Evolutionary conservation across 2,113 vertebrate genomes (phyloP).

Genomic region (Psilopsiagon aymara): DNA sequence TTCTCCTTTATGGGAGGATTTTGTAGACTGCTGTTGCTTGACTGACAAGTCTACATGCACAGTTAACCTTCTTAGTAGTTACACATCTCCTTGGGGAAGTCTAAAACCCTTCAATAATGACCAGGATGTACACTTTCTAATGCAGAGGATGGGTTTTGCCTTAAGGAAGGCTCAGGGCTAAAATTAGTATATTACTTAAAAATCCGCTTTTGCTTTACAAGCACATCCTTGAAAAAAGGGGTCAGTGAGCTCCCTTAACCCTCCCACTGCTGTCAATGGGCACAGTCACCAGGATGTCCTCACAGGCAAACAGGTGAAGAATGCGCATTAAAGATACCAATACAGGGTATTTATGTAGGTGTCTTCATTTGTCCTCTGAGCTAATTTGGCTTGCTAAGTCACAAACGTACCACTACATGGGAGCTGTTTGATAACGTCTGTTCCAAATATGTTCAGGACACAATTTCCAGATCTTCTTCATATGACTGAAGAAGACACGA

Average conservation of each 20-base stretch:
- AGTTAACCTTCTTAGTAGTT: slow-evolving; percentile 19
- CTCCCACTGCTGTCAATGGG: not conserved
- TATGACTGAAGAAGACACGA: not conserved
- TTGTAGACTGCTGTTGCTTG: not conserved
- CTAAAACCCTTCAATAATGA: not conserved
- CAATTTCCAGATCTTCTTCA: not conserved
- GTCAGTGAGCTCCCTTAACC: not conserved
- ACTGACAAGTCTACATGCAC: slow-evolving; percentile 3
- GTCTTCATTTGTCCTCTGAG: not conserved
- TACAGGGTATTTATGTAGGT: not conserved
- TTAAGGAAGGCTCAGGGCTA: slow-evolving; percentile 26
- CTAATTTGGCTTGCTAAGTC: not conserved
- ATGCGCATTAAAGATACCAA: too few relatives aligned
- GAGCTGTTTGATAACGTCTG: not conserved
- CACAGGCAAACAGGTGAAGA: not conserved
- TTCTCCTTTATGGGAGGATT: not conserved
- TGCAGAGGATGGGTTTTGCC: slow-evolving; percentile 30
- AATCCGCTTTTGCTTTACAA: not conserved
- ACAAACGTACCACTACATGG: not conserved
- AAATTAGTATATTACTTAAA: not conserved
- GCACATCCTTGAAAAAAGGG: not conserved
- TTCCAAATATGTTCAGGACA: not conserved
- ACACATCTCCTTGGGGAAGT: slow-evolving; percentile 1
- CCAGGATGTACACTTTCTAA: not conserved
- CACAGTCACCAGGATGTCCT: accelerated